Evolutionary conservation across 2,797 vertebrate genomes (phyloP).

Genomic region (Paramormyrops hopkinsi): DNA sequence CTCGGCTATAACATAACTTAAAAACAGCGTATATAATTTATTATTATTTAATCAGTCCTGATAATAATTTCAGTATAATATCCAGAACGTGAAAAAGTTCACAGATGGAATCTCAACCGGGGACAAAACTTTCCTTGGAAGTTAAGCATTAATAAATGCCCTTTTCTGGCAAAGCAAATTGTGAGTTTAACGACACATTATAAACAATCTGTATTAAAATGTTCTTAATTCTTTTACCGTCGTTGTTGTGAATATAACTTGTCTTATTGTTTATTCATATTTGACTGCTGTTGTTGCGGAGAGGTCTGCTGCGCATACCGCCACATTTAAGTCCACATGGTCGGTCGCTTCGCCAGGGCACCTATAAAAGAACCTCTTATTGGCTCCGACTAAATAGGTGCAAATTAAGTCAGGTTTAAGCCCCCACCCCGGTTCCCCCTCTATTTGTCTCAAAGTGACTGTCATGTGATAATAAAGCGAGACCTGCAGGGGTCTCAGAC

Average conservation of each 20-base stretch:
- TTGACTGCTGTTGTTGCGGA: neutral
- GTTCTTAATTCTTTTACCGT: neutral
- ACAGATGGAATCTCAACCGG: neutral
- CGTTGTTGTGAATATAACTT: slow-evolving; percentile 1
- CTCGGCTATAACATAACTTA: neutral
- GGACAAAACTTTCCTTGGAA: neutral
- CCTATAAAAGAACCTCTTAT: slow-evolving; percentile 26
- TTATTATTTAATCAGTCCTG: neutral
- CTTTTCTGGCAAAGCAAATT: neutral
- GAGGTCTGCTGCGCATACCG: slow-evolving; percentile 2
- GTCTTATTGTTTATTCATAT: slow-evolving; percentile 5
- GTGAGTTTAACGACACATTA: neutral
- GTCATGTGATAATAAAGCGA: slow-evolving; percentile 78
- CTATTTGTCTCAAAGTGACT: slow-evolving; percentile 65
- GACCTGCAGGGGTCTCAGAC: slow-evolving; percentile 72
- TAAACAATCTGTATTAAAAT: neutral
- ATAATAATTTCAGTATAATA: neutral
- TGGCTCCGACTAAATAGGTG: slow-evolving; percentile 42
- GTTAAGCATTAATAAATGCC: neutral
- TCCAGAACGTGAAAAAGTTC: neutral
- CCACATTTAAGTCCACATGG: slow-evolving; percentile 22
- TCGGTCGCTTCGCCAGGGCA: neutral
- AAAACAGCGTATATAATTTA: neutral
- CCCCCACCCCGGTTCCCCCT: slow-evolving; percentile 34
- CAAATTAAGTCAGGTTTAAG: slow-evolving; percentile 39